Conservation (phyloP, 2,888 invertebrate species). For the Eudiplozoon nipponicum region DNA sequence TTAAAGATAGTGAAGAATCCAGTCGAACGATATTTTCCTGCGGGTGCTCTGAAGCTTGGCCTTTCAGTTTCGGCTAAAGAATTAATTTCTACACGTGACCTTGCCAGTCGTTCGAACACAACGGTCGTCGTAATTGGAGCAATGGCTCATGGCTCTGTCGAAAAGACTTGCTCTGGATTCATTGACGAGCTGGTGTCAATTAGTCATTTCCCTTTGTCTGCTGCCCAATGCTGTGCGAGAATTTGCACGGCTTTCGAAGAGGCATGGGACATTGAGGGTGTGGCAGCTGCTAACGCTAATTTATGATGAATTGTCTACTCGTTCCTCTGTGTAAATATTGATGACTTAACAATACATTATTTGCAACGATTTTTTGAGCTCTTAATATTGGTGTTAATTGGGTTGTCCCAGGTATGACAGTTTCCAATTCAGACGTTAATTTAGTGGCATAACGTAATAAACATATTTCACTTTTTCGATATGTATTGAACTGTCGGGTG, state of each 20-base stretch:
- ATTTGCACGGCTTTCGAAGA: slow-evolving; percentile 73
- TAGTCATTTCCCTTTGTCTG: slow-evolving; percentile 76
- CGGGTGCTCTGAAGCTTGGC: slow-evolving; percentile 54
- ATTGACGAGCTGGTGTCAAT: slow-evolving; percentile 60
- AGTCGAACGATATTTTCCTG: slow-evolving; percentile 60
- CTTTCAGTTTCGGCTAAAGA: slow-evolving; percentile 57
- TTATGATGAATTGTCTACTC: too few species aligned
- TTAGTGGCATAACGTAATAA: too few species aligned
- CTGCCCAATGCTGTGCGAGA: slow-evolving; percentile 73
- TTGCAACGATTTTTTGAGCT: too few species aligned
- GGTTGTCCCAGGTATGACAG: too few species aligned
- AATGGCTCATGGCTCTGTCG: slow-evolving; percentile 73
- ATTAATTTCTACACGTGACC: slow-evolving; percentile 33
- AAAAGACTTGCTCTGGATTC: slow-evolving; percentile 37
- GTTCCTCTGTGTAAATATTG: too few species aligned
- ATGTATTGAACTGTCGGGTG: too few species aligned
- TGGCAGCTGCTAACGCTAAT: too few species aligned
- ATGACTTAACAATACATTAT: too few species aligned
- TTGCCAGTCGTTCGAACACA: slow-evolving; percentile 34
- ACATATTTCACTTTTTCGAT: too few species aligned
- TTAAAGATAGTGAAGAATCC: slow-evolving; percentile 75
- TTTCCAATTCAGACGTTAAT: too few species aligned
- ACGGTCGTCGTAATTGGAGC: slow-evolving; percentile 67
- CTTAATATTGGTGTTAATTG: too few species aligned
- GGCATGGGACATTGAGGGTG: slow-evolving; percentile 37